Evolutionary conservation across 2,888 invertebrate genomes (phyloP).

Genomic region (Drosophila limbata): DNA sequence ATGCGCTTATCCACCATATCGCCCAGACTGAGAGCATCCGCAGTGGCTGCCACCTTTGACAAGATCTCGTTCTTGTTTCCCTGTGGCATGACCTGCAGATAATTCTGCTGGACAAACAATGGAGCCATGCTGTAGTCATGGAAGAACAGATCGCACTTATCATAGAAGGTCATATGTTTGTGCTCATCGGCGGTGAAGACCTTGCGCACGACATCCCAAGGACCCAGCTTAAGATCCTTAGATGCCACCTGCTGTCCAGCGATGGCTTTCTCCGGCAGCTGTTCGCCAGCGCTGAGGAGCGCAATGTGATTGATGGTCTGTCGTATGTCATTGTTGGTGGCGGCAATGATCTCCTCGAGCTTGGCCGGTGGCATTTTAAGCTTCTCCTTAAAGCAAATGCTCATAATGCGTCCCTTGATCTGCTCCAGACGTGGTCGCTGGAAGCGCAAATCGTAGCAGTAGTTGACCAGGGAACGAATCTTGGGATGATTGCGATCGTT

Average conservation of each 20-base stretch:
- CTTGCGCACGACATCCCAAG: constrained; percentile 96
- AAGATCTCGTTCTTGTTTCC: constrained; percentile 88
- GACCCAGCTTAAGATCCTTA: constrained; percentile 96
- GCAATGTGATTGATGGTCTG: constrained; percentile 96
- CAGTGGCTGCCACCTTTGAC: constrained; percentile 90
- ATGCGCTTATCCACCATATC: constrained; percentile 94
- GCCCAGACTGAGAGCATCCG: constrained; percentile 94
- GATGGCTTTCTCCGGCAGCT: constrained; percentile 68
- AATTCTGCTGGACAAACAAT: constrained; percentile 99
- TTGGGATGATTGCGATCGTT: constrained; percentile 97
- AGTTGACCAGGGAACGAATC: constrained; percentile 95
- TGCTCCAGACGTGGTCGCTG: constrained; percentile 94
- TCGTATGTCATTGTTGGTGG: constrained; percentile 96
- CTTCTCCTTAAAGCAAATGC: constrained; percentile 95
- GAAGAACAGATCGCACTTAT: constrained; percentile 97
- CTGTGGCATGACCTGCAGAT: constrained; percentile 92
- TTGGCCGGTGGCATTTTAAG: constrained; percentile 92
- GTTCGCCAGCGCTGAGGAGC: constrained; percentile 89
- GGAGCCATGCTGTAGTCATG: constrained; percentile 98
- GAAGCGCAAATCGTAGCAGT: constrained; percentile 97
- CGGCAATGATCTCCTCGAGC: constrained; percentile 92
- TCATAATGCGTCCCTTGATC: constrained; percentile 96
- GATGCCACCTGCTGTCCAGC: constrained; percentile 86
- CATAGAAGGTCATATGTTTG: constrained; percentile 91
- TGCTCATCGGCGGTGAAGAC: constrained; percentile 94